A percentile compares a stretch with the other conserved stretches of the same genome.
Evolutionary conservation across 2,888 invertebrate species (phyloP).

Genomic region (Onchidella celtica): DNA sequence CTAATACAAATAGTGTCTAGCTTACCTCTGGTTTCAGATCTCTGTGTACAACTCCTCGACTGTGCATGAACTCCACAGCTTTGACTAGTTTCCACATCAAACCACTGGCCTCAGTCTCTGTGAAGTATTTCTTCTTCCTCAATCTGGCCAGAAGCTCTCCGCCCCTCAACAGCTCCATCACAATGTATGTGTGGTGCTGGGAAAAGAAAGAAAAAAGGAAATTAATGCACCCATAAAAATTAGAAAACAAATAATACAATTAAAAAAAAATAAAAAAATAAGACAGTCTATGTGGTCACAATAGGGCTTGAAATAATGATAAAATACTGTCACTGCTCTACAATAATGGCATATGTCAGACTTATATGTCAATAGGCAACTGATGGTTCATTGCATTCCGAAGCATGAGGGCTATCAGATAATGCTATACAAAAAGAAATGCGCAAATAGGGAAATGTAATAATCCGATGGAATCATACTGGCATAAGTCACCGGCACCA

Average conservation of each 20-base stretch:
- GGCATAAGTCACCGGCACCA: no score
- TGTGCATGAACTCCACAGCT: constrained; percentile 92
- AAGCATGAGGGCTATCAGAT: no score
- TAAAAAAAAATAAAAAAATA: neutral
- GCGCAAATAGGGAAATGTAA: no score
- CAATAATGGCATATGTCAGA: no score
- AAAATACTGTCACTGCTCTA: no score
- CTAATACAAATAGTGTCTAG: neutral
- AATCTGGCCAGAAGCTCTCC: constrained; percentile 89
- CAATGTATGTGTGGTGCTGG: constrained; percentile 91
- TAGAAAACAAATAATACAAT: neutral
- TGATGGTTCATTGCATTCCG: no score
- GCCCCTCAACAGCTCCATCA: constrained; percentile 91
- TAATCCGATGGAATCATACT: no score
- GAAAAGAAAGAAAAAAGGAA: neutral
- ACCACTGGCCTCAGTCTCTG: constrained; percentile 89
- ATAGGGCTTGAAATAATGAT: no score
- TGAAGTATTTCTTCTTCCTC: constrained; percentile 85
- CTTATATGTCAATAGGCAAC: no score
- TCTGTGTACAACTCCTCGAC: constrained; percentile 91
- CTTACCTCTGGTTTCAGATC: constrained; percentile 95
- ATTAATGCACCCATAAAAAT: neutral
- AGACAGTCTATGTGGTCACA: no score
- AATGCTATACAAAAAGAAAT: no score
- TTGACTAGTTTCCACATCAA: constrained; percentile 91